A percentile compares a stretch with the other conserved stretches of the same genome.
Conservation (phyloP, 1,140 invertebrate species). For the Zaprionus ornatus region DNA sequence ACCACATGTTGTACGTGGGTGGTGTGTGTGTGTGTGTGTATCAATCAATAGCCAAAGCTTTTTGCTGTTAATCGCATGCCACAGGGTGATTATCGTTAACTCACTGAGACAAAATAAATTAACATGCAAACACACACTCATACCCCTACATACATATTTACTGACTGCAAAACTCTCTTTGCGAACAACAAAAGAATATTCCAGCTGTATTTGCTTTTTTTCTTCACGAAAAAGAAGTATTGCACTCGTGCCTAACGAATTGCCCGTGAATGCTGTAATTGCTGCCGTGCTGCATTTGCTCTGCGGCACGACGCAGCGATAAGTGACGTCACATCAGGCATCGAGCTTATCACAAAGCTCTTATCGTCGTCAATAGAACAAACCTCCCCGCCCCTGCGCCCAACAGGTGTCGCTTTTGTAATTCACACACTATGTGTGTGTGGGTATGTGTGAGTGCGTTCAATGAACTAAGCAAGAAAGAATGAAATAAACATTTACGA, state of each 20-base stretch:
- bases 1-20: slow-evolving; percentile 29
- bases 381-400: neutral
- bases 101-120: slow-evolving; percentile 4
- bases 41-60: slow-evolving; percentile 34
- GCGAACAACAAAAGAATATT: neutral
- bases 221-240: neutral
- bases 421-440: neutral
- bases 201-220: neutral
- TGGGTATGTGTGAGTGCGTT: slow-evolving; percentile 13
- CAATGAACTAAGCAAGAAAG: slow-evolving; percentile 23
- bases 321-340: slow-evolving; percentile 14
- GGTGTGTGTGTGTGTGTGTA: slow-evolving; percentile 1
- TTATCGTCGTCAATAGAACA: slow-evolving; percentile 14
- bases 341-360: slow-evolving; percentile 7
- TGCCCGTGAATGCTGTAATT: neutral
- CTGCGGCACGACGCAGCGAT: neutral
- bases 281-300: neutral
- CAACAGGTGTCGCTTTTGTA: slow-evolving; percentile 28
- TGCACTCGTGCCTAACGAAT: slow-evolving; percentile 1
- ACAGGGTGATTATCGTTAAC: slow-evolving; percentile 29
- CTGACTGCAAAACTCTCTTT: neutral
- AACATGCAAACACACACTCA: neutral
- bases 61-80: slow-evolving; percentile 24
- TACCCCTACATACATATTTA: too few relatives aligned
- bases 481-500: neutral